These are phyloP conservation scores for Capromys pilorides DNA, from an alignment of 2,797 vertebrate species.

Conservation along the genomic window DNA sequence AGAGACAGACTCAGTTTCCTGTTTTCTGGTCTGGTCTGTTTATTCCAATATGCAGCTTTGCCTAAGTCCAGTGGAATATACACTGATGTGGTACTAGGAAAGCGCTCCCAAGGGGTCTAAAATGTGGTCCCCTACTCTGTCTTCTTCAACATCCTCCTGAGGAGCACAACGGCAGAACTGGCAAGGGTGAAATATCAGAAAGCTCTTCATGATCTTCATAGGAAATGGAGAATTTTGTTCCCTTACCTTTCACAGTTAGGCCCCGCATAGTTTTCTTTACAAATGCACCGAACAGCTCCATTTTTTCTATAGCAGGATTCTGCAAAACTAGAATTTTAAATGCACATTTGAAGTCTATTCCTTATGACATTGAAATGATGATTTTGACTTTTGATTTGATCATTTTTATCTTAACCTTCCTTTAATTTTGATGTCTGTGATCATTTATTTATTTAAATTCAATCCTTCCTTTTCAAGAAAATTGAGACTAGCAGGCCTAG, in stretches of 20 bases:
- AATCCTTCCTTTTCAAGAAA: background rate
- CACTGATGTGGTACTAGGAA: background rate
- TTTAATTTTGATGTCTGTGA: background rate
- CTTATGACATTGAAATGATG: conserved; percentile 21
- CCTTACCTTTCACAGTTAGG: conserved; percentile 96
- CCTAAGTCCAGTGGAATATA: background rate
- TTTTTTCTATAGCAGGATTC: conserved; percentile 91
- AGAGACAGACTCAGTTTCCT: background rate
- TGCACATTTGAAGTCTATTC: conserved; percentile 58
- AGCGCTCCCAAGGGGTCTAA: background rate
- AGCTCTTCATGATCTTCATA: background rate
- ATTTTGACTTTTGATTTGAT: conserved; percentile 18
- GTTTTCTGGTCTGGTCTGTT: background rate
- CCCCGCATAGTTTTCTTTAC: conserved; percentile 95
- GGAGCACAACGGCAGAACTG: background rate
- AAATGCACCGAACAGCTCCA: conserved; percentile 90
- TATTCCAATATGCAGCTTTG: background rate
- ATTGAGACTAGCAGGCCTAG: background rate
- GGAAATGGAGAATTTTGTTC: conserved; percentile 19
- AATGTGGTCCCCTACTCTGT: background rate
- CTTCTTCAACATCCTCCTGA: background rate
- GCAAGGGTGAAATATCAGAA: background rate
- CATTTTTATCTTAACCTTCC: background rate
- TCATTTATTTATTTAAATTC: conserved; percentile 43
- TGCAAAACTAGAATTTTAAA: conserved; percentile 90